A percentile compares a stretch with the other conserved stretches of the same genome.
Evolutionary conservation across 2,888 invertebrate genomes (phyloP).

Genomic region (Coelinius sp.): DNA sequence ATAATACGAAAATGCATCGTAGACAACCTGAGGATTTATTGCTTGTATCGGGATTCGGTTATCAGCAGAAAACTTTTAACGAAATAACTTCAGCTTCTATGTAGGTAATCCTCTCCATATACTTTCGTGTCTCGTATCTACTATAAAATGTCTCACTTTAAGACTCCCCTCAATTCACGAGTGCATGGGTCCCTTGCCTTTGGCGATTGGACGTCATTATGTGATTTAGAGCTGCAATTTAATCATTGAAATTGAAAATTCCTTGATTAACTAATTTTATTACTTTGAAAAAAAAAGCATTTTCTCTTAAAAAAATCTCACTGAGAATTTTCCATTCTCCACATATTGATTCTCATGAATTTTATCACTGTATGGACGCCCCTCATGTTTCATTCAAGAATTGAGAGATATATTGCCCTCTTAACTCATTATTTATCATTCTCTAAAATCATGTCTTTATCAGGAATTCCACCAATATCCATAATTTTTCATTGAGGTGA

Average conservation of each 20-base stretch:
- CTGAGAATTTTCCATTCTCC: not conserved
- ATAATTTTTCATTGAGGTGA: not conserved
- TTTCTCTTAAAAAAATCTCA: not conserved
- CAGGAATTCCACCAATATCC: not conserved
- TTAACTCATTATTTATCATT: not conserved
- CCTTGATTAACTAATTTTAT: no score
- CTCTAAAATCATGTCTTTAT: not conserved
- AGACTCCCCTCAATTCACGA: not conserved
- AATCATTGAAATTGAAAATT: no score
- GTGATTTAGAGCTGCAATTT: no score
- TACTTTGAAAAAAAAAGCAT: no score
- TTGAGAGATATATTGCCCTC: not conserved
- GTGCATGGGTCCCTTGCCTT: not conserved
- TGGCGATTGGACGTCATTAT: no score
- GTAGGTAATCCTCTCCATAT: not conserved
- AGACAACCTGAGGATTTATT: constrained; percentile 50
- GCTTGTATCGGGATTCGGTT: constrained; percentile 51
- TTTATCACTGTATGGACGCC: not conserved
- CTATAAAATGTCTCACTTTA: not conserved
- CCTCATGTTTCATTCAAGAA: constrained; percentile 2
- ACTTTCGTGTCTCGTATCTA: not conserved
- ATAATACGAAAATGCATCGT: constrained; percentile 47
- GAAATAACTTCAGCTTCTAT: constrained; percentile 49
- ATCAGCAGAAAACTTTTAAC: constrained; percentile 53
- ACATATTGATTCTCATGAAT: not conserved